Base-by-base conservation (phyloP, 2,113 vertebrate genomes). In the Atrichornis clamosus region DNA sequence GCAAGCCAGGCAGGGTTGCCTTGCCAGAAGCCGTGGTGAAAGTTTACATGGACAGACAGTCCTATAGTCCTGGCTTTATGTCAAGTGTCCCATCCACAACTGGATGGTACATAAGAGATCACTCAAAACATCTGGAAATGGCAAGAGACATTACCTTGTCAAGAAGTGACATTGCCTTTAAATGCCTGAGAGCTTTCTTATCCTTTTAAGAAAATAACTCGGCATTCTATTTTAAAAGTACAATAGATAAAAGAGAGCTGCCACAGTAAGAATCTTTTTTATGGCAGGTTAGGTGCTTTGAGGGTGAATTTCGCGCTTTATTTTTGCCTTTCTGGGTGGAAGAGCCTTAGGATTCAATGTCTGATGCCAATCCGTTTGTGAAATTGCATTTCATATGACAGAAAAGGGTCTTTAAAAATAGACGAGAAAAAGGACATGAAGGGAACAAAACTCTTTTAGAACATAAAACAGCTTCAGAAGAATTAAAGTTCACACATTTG, bases 311-410 rank as follows among this genome's bases (percentile, higher is more conserved):
- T 92, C 87, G 47, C 3, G 19, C 55, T 82, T 83, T 72, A 70
- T 78, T 96, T 96, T 94, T 94, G 42, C 91, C 73, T 58, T 90
- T 96, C 82, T 70, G 33, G 15, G 56, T 60, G 11, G 33, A 95
- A 95, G 28, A 92, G 64, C 78, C 89, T 85, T 68, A 89, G 81
- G 70, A 87, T 91, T 96, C 76, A 83, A 69, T 47, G 50, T 46
- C 80, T 95, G 52, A 60, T 79, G 49, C 65, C 60, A 77, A n/a
- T 82, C 67, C 11, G 37, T 93, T 89, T 87, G 27, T 92, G 78
- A 96, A 95, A 93, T 79, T 80, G 44, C 63, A 93, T 95, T 97
- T 97, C 72, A 81, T 47, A 62, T 50, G 81, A 56, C 90, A 97
- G 69, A 21, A 96, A 75, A 87, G 18, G 75, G 50, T 11, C 18